A percentile compares a stretch with the other conserved stretches of the same genome.
These are phyloP conservation scores for Athene noctua DNA, from an alignment of 2,113 vertebrate species.

Conservation along the genomic window DNA sequence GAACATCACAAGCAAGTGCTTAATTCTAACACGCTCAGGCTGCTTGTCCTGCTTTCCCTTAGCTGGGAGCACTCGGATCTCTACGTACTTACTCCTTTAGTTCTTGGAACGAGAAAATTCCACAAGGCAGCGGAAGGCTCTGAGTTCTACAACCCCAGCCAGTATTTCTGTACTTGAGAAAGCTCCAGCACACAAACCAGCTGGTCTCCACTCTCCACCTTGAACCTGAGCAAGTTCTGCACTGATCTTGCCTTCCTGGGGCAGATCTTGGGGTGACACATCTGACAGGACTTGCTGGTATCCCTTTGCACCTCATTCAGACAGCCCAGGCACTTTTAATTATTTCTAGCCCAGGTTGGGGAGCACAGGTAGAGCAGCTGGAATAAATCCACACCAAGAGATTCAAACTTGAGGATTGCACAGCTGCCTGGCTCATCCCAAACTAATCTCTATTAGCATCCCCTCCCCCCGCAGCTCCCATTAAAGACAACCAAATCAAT, in stretches of 20 bases:
- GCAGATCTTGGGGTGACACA: too few relatives aligned
- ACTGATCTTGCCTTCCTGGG: not conserved
- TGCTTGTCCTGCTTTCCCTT: not conserved
- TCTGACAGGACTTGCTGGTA: not conserved
- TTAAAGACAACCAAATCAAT: not conserved
- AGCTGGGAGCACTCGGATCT: not conserved
- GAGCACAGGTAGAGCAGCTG: not conserved
- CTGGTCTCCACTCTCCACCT: not conserved
- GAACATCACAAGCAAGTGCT: not conserved
- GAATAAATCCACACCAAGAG: not conserved
- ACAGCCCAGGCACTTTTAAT: not conserved
- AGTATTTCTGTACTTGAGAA: not conserved
- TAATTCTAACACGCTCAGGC: not conserved
- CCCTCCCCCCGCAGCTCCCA: not conserved
- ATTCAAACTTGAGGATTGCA: not conserved
- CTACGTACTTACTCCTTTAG: not conserved
- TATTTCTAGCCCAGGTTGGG: not conserved
- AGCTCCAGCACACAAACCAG: not conserved
- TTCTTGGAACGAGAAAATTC: not conserved
- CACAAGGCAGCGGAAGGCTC: not conserved
- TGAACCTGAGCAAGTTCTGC: not conserved
- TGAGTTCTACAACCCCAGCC: not conserved
- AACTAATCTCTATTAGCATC: not conserved
- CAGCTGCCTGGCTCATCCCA: not conserved
- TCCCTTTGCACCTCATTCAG: not conserved